These are phyloP conservation scores for Caenorhabditis sp. DNA, from an alignment of 2,888 invertebrate genomes.

Conservation along the genomic window DNA sequence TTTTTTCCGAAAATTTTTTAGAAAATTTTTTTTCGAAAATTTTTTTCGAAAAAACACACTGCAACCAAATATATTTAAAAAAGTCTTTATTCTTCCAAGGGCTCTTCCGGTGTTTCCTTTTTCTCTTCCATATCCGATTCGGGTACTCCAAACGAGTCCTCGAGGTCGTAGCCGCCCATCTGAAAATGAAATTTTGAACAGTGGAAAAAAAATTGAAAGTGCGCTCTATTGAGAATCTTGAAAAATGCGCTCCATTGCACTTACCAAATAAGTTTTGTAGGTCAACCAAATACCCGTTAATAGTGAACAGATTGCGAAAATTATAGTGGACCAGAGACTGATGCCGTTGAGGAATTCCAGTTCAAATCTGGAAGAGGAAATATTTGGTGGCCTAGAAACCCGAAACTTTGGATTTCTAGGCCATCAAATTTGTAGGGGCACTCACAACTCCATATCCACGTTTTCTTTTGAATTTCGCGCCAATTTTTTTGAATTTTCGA, in stretches of 20 bases:
- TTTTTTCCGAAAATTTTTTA: too few species aligned
- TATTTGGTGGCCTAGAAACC: too few species aligned
- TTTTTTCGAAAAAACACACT: too few species aligned
- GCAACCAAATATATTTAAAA: neutral
- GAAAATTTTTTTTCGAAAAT: too few species aligned
- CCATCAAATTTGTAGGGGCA: neutral
- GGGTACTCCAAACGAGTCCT: too few species aligned
- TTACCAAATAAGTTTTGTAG: neutral
- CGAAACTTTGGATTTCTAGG: too few species aligned
- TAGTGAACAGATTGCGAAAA: neutral
- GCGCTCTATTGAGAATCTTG: neutral
- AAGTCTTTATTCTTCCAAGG: neutral
- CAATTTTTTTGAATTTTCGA: neutral
- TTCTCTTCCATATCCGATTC: neutral
- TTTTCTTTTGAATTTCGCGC: neutral
- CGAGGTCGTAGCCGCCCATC: conserved; percentile 4
- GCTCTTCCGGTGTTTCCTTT: too few species aligned
- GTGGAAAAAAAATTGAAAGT: neutral
- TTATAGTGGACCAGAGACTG: neutral
- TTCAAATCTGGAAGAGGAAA: neutral
- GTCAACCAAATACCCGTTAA: neutral
- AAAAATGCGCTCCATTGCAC: neutral
- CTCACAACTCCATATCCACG: neutral
- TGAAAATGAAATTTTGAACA: conserved; percentile 5
- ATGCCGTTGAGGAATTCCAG: neutral